Conservation (phyloP, 2,113 vertebrate genomes). For the Onychorhynchus coronatus region DNA sequence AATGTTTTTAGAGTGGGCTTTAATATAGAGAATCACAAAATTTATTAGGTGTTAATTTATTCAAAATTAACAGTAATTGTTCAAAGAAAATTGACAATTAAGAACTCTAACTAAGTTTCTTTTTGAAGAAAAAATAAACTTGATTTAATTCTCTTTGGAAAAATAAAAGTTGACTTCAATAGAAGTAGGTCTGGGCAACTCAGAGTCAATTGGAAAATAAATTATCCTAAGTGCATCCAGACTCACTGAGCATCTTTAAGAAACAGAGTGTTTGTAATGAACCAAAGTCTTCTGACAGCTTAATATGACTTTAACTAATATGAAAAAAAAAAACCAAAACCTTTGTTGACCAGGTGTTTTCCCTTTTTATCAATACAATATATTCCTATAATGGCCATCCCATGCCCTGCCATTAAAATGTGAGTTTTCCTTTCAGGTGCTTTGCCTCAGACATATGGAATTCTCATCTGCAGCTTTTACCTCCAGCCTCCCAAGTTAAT, state of each 20-base stretch:
- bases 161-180: conserved; percentile 30
- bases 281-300: conserved; percentile 34
- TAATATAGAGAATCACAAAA: conserved; percentile 21
- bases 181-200: conserved; percentile 17
- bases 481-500: conserved; percentile 22
- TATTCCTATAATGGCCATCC: conserved; percentile 40
- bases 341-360: conserved; percentile 53
- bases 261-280: conserved; percentile 40
- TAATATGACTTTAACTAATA: conserved; percentile 35
- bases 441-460: conserved; percentile 40
- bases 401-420: conserved; percentile 47
- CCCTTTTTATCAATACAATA: conserved; percentile 41
- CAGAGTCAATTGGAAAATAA: conserved; percentile 61
- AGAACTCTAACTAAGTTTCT: conserved; percentile 11
- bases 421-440: conserved; percentile 47
- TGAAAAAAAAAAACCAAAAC: conserved; percentile 14
- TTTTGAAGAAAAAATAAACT: conserved; percentile 49
- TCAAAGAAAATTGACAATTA: conserved; percentile 57
- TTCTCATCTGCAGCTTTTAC: conserved; percentile 46
- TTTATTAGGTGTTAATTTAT: conserved; percentile 36
- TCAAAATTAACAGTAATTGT: conserved; percentile 22
- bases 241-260: conserved; percentile 39
- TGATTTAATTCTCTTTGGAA: conserved; percentile 14
- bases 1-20: conserved; percentile 22
- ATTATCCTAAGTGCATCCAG: conserved; percentile 65